Conservation (phyloP, 2,797 vertebrate species). For the Sebastes trivittatus region DNA sequence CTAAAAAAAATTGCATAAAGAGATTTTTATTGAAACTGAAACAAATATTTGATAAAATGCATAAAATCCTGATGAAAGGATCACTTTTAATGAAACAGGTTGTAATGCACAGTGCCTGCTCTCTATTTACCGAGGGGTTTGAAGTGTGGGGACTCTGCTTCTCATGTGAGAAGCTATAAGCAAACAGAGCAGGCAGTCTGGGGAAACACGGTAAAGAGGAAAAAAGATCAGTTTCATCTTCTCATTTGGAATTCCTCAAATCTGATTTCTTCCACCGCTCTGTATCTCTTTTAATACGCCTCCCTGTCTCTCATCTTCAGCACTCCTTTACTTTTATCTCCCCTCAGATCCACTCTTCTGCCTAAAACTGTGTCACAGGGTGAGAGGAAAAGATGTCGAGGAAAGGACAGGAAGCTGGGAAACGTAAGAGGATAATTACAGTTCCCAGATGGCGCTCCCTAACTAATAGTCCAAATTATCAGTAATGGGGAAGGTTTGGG, state of each 20-base stretch:
- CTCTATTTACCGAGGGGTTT: not conserved
- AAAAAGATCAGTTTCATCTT: conserved; percentile 32
- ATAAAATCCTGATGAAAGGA: not conserved
- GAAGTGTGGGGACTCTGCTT: not conserved
- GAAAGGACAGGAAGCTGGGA: conserved; percentile 31
- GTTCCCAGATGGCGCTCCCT: conserved; percentile 69
- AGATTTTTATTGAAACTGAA: not conserved
- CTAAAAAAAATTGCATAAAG: not conserved
- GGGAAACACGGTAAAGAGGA: conserved; percentile 24
- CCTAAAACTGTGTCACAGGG: conserved; percentile 20
- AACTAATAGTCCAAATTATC: conserved; percentile 77
- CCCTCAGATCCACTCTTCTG: conserved; percentile 7
- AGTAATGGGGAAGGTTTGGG: conserved; percentile 64
- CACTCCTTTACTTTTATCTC: conserved; percentile 24
- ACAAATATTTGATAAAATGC: not conserved
- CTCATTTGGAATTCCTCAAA: conserved; percentile 41
- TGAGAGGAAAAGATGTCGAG: conserved; percentile 3
- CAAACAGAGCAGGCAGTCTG: conserved; percentile 26
- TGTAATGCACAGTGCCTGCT: not conserved
- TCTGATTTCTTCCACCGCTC: conserved; percentile 11
- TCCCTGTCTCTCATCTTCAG: conserved; percentile 13
- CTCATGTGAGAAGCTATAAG: conserved; percentile 20
- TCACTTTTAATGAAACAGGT: not conserved
- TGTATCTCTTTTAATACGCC: not conserved
- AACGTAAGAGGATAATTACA: conserved; percentile 74